Evolutionary conservation across 2,797 vertebrate genomes (phyloP), one percentile per base, ranked within the genome.

Genomic region (Enoplosus armatus): DNA sequence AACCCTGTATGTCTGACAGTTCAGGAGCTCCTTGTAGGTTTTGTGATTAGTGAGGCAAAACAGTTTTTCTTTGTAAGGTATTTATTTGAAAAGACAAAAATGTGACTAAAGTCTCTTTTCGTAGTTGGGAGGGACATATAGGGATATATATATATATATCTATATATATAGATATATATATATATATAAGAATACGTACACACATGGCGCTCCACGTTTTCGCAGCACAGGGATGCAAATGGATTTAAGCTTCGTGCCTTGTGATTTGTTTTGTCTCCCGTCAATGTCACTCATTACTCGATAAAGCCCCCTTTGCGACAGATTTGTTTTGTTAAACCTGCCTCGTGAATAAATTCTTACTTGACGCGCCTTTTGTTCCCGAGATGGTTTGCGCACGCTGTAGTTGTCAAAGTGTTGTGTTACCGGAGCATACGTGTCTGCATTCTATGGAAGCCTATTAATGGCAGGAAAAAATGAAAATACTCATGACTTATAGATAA

Each of bases 301-400:
- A n/a, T 20, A 33, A 75, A 53, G 50, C 24, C 41, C 6, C 62
- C n/a, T n/a, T 51, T 9, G 33, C 51, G 64, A 35, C 20, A 11
- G 67, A 67, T 58, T 50, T n/a, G 56, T 80, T 77, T 60, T 77
- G 48, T 66, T 41, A 16, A 74, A 70, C 27, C 22, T 18, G 22
- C 56, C 24, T 72, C 26, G 48, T 79, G 29, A 64, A 68, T 75
- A 64, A 37, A 60, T 83, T 54, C n/a, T 62, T 27, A 75, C 39
- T 72, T 31, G 58, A 68, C 22, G 2, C 56, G 56, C 20, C 35
- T 29, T 68, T 65, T 65, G 72, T 70, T 76, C 31, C 31, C 26
- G 8, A 45, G 45, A 39, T 11, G 64, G 47, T 9, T n/a, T 61
- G 65, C 4, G 2, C 8, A 39, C 10, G 14, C 18, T 24, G 24